Evolutionary conservation across 2,888 invertebrate species (phyloP), one percentile per base, ranked within the genome.

Genomic region (Sphaeridia pumilis): DNA sequence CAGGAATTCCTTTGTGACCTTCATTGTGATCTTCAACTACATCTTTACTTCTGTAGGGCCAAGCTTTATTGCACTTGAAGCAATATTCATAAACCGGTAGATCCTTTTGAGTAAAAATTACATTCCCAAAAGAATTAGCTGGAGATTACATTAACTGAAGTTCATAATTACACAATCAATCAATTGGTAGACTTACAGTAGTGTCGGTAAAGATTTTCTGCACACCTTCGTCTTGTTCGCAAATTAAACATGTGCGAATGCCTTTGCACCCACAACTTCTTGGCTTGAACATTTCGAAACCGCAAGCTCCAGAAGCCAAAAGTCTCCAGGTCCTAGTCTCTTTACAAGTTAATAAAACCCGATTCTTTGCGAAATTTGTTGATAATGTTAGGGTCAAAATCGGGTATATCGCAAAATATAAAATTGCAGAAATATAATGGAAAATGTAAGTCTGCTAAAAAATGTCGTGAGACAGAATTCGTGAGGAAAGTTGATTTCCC

Each of bases 201-300:
- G 36, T 20, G 21, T 38, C 31, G 7, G 31, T 31, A 46, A 45
- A 5, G 7, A 36, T 21, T 38, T 52, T 52, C 7, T 61, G 66
- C 59, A 78, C 75, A 14, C 76, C 73, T 61, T 71, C 81, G 59
- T 82, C 75, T 41, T 78, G 74, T 74, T 92, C 89, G 70, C 94
- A 95, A 54, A 84, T 71, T 22, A 89, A 75, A 70, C 94, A 95
- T 2, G 88, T 87, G 63, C 94, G 76, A 61, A 85, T 83, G 2
- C 93, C 89, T 75, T 94, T 94, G 69, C 94, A 95, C 36, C 90
- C 93, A 72, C 94, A 95, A 1, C 81, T 77, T 38, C 87, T 73
- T 28, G 80, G 77, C 60, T 77, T 77, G 66, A 81, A 77, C 79
- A 81, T 81, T 22, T 55, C 43, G n/a, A n/a, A n/a, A n/a, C n/a